These are phyloP conservation scores for Anorthoa munda DNA, from an alignment of 2,888 invertebrate species.

Conservation along the genomic window DNA sequence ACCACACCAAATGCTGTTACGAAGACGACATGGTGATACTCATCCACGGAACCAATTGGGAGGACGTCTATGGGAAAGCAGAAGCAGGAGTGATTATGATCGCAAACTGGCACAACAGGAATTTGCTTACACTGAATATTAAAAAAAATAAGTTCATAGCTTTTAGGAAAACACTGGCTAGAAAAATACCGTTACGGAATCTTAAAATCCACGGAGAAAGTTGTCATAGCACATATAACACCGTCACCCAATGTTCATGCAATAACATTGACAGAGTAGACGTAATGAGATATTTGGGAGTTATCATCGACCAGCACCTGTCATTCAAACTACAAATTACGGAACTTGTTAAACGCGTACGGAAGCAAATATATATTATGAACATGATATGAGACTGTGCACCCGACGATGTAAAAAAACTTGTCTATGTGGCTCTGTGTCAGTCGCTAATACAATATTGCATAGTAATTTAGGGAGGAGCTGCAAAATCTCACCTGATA, in stretches of 20 bases:
- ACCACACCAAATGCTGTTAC: neutral
- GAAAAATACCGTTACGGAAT: neutral
- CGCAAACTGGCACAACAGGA: neutral
- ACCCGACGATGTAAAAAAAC: too few relatives aligned
- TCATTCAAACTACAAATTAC: neutral
- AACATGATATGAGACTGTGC: too few relatives aligned
- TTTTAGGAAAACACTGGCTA: neutral
- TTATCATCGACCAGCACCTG: neutral
- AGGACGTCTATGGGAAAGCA: neutral
- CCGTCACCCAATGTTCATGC: neutral
- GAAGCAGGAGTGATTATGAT: conserved; percentile 1
- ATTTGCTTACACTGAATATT: neutral
- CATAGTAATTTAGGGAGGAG: too few relatives aligned
- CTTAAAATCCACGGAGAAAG: neutral
- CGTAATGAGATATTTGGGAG: neutral
- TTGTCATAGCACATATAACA: neutral
- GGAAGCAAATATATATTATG: too few relatives aligned
- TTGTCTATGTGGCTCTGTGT: too few relatives aligned
- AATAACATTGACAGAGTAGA: too few relatives aligned
- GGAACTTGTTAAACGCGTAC: neutral
- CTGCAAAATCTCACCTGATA: too few relatives aligned
- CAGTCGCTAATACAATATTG: too few relatives aligned
- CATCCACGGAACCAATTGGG: neutral
- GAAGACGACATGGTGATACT: neutral
- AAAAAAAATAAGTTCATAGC: neutral